Percentiles rank a stretch among this genome's conserved stretches.
These are phyloP conservation scores for Tenualosa thibaudeaui DNA, from an alignment of 2,797 vertebrate species.

Conservation along the genomic window DNA sequence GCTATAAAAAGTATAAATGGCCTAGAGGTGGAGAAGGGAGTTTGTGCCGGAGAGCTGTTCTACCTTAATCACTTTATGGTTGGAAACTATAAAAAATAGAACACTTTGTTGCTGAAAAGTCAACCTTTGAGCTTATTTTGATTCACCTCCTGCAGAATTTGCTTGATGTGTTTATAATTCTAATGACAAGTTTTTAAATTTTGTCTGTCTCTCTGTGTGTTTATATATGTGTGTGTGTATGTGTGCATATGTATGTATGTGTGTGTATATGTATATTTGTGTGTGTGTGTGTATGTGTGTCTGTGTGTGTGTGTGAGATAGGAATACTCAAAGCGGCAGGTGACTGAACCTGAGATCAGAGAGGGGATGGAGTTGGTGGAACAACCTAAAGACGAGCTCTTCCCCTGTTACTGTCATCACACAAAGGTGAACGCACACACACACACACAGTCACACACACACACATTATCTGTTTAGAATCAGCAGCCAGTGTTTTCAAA, in stretches of 20 bases:
- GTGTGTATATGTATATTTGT: neutral
- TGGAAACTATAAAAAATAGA: neutral
- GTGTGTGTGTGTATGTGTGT: neutral
- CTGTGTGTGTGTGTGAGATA: slow-evolving; percentile 54
- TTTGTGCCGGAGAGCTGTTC: neutral
- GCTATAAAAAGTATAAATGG: too few species aligned
- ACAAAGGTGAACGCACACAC: slow-evolving; percentile 65
- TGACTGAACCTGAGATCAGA: slow-evolving; percentile 84
- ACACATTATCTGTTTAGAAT: too few species aligned
- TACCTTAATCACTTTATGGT: neutral
- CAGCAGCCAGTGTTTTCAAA: too few species aligned
- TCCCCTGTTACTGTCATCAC: slow-evolving; percentile 88
- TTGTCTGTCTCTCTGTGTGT: neutral
- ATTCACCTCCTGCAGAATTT: neutral
- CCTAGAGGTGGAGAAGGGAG: too few species aligned
- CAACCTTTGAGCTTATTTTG: neutral
- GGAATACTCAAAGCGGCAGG: slow-evolving; percentile 87
- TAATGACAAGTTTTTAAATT: too few species aligned
- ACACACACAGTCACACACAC: neutral
- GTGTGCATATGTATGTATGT: too few species aligned
- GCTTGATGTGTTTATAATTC: neutral
- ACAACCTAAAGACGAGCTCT: slow-evolving; percentile 88
- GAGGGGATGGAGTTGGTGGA: slow-evolving; percentile 89
- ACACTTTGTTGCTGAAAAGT: neutral
- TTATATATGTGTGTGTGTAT: neutral